phyloP scores from a whole-genome alignment of 2,797 vertebrate species.

The Lagodon rhomboides region DNA sequence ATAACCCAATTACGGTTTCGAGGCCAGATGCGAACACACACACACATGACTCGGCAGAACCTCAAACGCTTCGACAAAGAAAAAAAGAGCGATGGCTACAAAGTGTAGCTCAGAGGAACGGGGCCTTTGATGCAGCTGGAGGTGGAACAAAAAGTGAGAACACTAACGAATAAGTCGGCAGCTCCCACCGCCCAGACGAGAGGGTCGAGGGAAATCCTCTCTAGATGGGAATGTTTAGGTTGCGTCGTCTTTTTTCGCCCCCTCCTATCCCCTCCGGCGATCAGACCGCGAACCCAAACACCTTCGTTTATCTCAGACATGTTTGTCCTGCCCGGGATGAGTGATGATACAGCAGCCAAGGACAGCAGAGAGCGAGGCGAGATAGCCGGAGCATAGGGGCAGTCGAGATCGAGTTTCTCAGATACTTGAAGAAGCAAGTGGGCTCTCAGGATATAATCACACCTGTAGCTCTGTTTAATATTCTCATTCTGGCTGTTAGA shows the following conservation, averaged over 20 bases:
- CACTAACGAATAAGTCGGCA: constrained; percentile 5
- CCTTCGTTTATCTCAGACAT: constrained; percentile 32
- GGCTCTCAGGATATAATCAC: neutral
- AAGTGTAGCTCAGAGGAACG: neutral
- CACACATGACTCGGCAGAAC: constrained; percentile 48
- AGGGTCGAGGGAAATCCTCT: constrained; percentile 8
- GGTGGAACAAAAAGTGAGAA: constrained; percentile 36
- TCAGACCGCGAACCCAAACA: constrained; percentile 54
- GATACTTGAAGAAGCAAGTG: neutral
- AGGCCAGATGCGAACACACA: constrained; percentile 34
- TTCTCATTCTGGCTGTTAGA: neutral
- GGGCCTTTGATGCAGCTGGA: constrained; percentile 16
- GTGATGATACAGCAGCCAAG: constrained; percentile 8
- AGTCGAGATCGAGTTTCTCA: neutral
- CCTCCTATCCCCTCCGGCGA: neutral
- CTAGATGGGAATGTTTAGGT: constrained; percentile 54
- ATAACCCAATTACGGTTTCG: constrained; percentile 68
- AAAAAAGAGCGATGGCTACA: neutral
- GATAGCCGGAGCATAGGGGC: neutral
- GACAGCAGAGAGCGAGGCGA: neutral
- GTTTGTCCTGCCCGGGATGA: constrained; percentile 34
- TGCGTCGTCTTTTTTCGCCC: neutral
- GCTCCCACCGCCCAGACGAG: constrained; percentile 24
- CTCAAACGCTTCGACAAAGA: constrained; percentile 28
- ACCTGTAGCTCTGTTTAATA: neutral